Base-by-base conservation (phyloP, 2,113 vertebrate genomes). In the Carollia perspicillata region DNA sequence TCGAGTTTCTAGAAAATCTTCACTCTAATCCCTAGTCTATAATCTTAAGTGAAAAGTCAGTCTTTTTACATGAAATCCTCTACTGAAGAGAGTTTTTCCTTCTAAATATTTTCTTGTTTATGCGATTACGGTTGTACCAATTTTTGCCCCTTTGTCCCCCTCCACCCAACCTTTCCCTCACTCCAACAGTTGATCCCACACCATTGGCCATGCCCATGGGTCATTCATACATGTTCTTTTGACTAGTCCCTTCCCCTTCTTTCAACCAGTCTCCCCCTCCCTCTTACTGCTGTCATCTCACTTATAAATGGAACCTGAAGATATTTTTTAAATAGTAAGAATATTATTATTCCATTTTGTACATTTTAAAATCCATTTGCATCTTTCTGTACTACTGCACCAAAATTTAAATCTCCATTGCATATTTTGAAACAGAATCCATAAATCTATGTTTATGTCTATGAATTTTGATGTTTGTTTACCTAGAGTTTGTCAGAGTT, bases 381-480 rank as follows among this genome's bases (percentile, higher is more conserved):
- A 92, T 88, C n/a, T 93, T 14, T 90, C 78, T 83, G 13, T 93
- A 92, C 26, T 83, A 90, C 28, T 92, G 26, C 20, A 78, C 63
- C 84, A 90, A 89, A 78, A 65, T 74, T 75, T 69, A 88, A 92
- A 84, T 88, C 17, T 89, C n/a, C 72, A 60, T 28, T 89, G 8
- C 23, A 77, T 95, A 89, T 90, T 89, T 88, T 92, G 18, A 86
- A 95, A 92, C 44, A 90, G 16, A 96, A 93, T 75, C 18, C 92
- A 80, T 28, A 95, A 90, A 89, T 95, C 35, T 94, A 33, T 89
- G 94, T 84, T 89, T 90, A 97, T 30, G n/a, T 55, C 63, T 89
- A 89, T 85, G 51, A 93, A 83, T 97, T 96, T 74, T 7, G 28
- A 47, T 97, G 58, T 79, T 93, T 96, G 51, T 97, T 96, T 97